phyloP scores from a whole-genome alignment of 2,888 invertebrate species.

The Philonicus albiceps region DNA sequence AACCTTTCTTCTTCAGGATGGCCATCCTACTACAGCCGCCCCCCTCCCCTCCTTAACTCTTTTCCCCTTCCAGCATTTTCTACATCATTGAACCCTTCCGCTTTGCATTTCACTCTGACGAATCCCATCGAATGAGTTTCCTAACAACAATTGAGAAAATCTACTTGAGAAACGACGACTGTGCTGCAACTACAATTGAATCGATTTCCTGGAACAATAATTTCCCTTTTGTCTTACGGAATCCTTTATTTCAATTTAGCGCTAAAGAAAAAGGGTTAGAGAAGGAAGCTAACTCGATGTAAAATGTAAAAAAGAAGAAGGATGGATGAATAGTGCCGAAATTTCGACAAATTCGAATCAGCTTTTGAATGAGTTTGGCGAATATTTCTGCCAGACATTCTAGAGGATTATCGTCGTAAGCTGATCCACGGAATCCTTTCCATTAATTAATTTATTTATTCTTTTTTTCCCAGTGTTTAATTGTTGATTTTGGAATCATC shows the following conservation, averaged over 20 bases:
- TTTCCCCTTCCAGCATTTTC: background rate
- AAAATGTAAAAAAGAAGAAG: background rate
- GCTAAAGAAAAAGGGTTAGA: background rate
- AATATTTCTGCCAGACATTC: background rate
- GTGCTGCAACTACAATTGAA: conserved; percentile 7
- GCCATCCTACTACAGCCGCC: background rate
- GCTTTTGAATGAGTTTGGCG: background rate
- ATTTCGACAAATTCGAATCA: background rate
- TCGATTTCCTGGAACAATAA: conserved; percentile 23
- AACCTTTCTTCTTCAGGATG: background rate
- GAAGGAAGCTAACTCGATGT: background rate
- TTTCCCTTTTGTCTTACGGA: background rate
- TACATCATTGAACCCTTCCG: conserved; percentile 12
- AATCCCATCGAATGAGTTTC: background rate
- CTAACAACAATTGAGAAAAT: conserved; percentile 12
- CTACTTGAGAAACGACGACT: background rate
- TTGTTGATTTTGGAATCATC: background rate
- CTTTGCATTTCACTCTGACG: conserved; percentile 5
- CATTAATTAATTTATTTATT: background rate
- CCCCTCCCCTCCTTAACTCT: background rate
- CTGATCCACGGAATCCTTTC: background rate
- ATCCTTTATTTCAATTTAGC: background rate
- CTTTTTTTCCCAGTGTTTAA: background rate
- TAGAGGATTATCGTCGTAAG: background rate
- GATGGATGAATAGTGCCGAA: background rate